Percentiles rank a stretch among this genome's conserved stretches.
Evolutionary conservation across 2,113 vertebrate genomes (phyloP).

Genomic region (Chionomys nivalis): DNA sequence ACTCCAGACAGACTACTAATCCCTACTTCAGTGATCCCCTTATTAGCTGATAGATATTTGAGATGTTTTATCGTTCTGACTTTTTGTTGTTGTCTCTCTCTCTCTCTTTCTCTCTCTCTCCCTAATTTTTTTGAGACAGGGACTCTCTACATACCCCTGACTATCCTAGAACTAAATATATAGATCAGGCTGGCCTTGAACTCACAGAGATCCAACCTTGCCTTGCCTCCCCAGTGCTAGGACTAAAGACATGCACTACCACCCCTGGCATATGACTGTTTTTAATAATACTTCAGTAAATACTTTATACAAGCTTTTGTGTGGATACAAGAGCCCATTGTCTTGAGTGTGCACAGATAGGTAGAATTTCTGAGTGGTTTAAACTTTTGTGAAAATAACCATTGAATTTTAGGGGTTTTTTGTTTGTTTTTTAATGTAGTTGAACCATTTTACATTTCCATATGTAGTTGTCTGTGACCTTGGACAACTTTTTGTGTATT

Average conservation of each 20-base stretch:
- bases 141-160: neutral
- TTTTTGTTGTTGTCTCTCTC: neutral
- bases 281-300: neutral
- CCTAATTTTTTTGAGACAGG: neutral
- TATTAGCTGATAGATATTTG: neutral
- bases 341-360: neutral
- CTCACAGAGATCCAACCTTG: neutral
- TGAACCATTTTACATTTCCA: neutral
- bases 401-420: no score
- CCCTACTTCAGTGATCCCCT: neutral
- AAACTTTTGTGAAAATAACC: neutral
- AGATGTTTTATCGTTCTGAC: neutral
- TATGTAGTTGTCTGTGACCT: neutral
- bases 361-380: neutral
- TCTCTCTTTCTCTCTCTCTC: neutral
- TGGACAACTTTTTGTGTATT: neutral
- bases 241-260: neutral
- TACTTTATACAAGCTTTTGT: neutral
- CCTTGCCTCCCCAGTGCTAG: neutral
- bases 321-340: neutral
- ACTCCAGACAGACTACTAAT: neutral
- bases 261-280: neutral
- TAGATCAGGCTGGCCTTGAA: neutral
- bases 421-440: neutral
- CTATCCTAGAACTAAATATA: neutral